Conservation (phyloP, 2,113 vertebrate genomes). For the Oceanites oceanicus region DNA sequence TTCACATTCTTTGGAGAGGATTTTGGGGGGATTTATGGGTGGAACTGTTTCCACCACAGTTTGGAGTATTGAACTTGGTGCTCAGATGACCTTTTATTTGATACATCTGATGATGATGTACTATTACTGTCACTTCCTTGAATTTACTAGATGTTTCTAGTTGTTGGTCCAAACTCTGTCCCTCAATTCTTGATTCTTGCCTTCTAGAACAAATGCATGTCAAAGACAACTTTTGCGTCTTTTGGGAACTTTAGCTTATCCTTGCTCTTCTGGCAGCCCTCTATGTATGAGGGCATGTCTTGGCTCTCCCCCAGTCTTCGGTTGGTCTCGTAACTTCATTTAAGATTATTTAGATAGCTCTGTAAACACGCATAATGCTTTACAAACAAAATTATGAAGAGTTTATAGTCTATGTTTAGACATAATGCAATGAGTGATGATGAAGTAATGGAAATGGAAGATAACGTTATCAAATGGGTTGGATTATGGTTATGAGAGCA, state of each 20-base stretch:
- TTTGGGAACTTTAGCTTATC: neutral
- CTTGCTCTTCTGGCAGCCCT: neutral
- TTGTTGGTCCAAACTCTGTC: neutral
- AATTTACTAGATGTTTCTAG: neutral
- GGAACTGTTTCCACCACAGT: neutral
- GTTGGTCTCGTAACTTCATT: constrained; percentile 14
- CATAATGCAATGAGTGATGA: constrained; percentile 37
- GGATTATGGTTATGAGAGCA: neutral
- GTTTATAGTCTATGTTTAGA: constrained; percentile 21
- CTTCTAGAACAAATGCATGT: neutral
- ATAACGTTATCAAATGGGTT: neutral
- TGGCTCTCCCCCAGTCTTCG: neutral
- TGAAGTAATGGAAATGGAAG: constrained; percentile 36
- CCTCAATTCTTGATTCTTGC: neutral
- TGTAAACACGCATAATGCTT: constrained; percentile 22
- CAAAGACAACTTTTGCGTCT: neutral
- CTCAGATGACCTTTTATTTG: neutral
- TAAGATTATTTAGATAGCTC: constrained; percentile 34
- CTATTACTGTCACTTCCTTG: neutral
- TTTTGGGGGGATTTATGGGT: neutral
- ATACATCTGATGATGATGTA: neutral
- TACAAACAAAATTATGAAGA: constrained; percentile 41
- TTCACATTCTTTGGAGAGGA: neutral
- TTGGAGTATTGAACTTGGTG: neutral
- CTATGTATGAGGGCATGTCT: neutral